Evolutionary conservation across 2,113 vertebrate genomes (phyloP), one percentile per base, ranked within the genome.

Genomic region (Erythrolamprus reginae): DNA sequence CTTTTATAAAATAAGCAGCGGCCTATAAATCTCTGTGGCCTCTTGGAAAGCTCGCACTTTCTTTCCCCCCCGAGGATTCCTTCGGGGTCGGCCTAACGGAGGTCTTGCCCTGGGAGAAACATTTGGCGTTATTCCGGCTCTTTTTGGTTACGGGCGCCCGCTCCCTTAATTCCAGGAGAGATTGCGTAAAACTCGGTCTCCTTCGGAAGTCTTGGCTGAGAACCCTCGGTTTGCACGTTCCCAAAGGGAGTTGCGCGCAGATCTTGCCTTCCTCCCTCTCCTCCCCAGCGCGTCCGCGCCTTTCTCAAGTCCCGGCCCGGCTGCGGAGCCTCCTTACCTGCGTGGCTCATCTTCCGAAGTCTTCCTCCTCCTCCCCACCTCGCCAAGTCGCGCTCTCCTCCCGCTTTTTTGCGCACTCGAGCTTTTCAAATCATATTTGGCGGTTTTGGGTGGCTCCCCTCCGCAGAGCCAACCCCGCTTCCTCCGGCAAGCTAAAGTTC

Each of bases 281-380:
- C 82, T 1, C 21, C 19, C 53, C 53, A 55, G 1, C 5, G n/a
- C 21, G n/a, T 10, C 52, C 38, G 33, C 52, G 23, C 48, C 48
- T 0, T 26, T 70, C 8, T 19, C 84, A 1, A 33, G 53, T 7
- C 10, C 0, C 2, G 6, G 3, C 26, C 48, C 1, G 10, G 17
- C 3, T 0, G n/a, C 0, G 1, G 89, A n/a, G 56, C 84, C 21
- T 48, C 84, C 95, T 95, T 88, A 96, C 96, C 96, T 87, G 95
- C 85, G 95, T 94, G 86, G 95, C 86, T 96, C 96, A 96, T 96
- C 94, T 96, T 95, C 95, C 88, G 92, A 92, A 52, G 86, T 6
- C 51, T 17, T 5, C 4, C 28, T 0, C 50, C 50, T 0, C 48
- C 3, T 3, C 13, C 19, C 10, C 48, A 77, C 26, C 90, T 55